These are phyloP conservation scores for Physocephala rufipes DNA, from an alignment of 2,888 invertebrate genomes.

Conservation along the genomic window DNA sequence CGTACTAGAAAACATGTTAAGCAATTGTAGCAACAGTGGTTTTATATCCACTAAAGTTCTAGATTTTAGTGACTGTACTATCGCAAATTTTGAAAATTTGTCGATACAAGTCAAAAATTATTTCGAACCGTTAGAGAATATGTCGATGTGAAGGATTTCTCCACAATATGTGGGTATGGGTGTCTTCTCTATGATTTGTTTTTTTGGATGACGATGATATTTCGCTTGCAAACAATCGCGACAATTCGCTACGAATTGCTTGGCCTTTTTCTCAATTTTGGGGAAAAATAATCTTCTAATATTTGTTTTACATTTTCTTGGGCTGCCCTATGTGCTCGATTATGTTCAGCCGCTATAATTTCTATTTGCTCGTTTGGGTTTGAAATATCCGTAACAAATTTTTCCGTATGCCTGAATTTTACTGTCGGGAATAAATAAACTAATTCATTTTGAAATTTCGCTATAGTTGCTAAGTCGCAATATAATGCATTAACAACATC, in stretches of 20 bases:
- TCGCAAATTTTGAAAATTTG: too few species aligned
- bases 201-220: constrained; percentile 36
- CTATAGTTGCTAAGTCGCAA: constrained; percentile 27
- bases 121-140: constrained; percentile 29
- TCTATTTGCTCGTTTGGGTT: constrained; percentile 39
- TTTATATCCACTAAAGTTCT: too few species aligned
- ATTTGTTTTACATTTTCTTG: constrained; percentile 37
- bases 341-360: constrained; percentile 35
- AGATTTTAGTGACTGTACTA: too few species aligned
- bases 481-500: constrained; percentile 33
- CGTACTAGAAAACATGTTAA: not conserved
- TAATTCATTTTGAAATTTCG: constrained; percentile 34
- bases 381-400: constrained; percentile 39
- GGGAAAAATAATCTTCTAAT: constrained; percentile 33
- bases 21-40: too few species aligned
- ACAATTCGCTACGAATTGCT: constrained; percentile 35
- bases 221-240: constrained; percentile 38
- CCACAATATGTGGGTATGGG: constrained; percentile 36
- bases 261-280: constrained; percentile 33
- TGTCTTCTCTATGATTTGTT: constrained; percentile 34
- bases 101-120: constrained; percentile 19
- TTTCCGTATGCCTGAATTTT: constrained; percentile 39
- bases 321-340: constrained; percentile 34
- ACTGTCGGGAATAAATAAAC: constrained; percentile 33
- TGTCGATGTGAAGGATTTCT: constrained; percentile 31